Conservation (phyloP, 2,113 vertebrate genomes). For the Albula goreensis region DNA sequence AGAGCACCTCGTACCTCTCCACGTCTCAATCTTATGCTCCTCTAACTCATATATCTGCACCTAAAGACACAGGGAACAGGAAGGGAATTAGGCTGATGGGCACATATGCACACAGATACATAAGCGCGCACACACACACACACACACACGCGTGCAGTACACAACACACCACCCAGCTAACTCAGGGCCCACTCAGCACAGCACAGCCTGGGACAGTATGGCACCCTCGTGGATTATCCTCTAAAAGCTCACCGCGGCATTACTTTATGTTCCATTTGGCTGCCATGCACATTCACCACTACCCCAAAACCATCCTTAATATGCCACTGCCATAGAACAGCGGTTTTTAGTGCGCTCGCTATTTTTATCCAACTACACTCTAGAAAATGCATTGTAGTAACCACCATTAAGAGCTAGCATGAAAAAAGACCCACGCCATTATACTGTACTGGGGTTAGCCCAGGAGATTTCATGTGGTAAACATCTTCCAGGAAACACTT, state of each 20-base stretch:
- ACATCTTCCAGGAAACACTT: background rate
- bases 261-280: background rate
- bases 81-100: too few species aligned
- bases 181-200: too few species aligned
- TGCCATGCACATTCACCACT: background rate
- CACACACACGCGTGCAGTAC: background rate
- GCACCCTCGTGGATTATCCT: background rate
- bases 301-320: background rate
- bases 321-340: background rate
- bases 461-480: background rate
- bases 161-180: too few species aligned
- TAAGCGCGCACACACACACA: background rate
- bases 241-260: background rate
- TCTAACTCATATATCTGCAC: conserved; percentile 99
- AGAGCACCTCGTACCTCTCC: conserved; percentile 80
- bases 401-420: background rate
- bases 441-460: background rate
- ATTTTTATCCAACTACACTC: background rate
- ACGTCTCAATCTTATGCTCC: conserved; percentile 98
- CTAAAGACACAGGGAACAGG: conserved; percentile 55
- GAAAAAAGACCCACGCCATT: background rate
- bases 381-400: background rate
- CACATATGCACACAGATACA: too few species aligned
- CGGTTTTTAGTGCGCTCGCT: background rate
- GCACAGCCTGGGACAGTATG: background rate